These are phyloP conservation scores for Matsumyia berberina DNA, from an alignment of 2,888 invertebrate genomes.

Conservation along the genomic window DNA sequence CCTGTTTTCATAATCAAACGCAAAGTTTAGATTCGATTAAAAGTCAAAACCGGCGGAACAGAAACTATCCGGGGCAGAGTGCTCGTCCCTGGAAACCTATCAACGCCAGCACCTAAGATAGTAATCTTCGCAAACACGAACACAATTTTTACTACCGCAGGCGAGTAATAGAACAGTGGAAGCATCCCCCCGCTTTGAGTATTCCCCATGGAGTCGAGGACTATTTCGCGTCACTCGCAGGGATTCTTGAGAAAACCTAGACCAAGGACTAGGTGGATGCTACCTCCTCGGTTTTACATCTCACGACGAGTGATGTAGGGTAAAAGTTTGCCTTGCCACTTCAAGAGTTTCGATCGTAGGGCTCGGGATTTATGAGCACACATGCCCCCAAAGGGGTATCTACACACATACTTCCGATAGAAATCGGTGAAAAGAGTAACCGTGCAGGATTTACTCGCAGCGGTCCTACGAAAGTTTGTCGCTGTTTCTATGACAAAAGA, in stretches of 20 bases:
- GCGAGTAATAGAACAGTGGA: slow-evolving; percentile 19
- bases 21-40: slow-evolving; percentile 64
- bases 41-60: slow-evolving; percentile 52
- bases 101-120: slow-evolving; percentile 13
- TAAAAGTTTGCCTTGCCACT: slow-evolving; percentile 31
- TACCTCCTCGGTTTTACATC: slow-evolving; percentile 25
- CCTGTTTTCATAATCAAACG: slow-evolving; percentile 54
- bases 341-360: slow-evolving; percentile 1
- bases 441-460: neutral
- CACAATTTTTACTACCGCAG: neutral
- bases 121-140: neutral
- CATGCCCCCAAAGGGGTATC: neutral
- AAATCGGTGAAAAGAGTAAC: neutral
- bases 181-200: neutral
- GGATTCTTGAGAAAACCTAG: slow-evolving; percentile 17
- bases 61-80: too few species aligned
- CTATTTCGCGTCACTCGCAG: slow-evolving; percentile 4
- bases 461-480: slow-evolving; percentile 1
- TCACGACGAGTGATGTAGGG: slow-evolving; percentile 13
- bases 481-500: neutral
- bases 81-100: neutral
- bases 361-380: slow-evolving; percentile 1
- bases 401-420: neutral
- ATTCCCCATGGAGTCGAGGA: neutral
- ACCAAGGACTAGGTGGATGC: neutral